Conservation (phyloP, 1,140 invertebrate genomes). For the Andrena cerasifolii region DNA sequence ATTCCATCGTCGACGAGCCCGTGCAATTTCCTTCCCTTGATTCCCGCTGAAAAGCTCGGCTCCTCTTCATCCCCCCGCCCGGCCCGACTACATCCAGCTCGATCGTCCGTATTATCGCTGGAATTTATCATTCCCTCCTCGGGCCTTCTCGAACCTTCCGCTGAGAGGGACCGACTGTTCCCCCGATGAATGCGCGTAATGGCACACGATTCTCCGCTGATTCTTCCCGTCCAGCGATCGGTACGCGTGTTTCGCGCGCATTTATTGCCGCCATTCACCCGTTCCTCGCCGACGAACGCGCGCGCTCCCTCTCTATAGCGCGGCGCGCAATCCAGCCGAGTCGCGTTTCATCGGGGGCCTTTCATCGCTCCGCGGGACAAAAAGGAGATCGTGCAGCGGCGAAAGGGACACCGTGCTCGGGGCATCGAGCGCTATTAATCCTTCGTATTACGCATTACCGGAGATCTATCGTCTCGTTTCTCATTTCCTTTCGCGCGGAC, state of each 20-base stretch:
- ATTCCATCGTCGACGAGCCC: not conserved
- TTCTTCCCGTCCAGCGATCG: not conserved
- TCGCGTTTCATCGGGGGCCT: conserved; percentile 14
- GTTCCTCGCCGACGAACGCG: not conserved
- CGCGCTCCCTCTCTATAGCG: too few relatives aligned
- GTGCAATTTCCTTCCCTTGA: conserved; percentile 8
- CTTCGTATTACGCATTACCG: too few relatives aligned
- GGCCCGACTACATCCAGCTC: too few relatives aligned
- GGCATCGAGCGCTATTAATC: too few relatives aligned
- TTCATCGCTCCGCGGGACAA: conserved; percentile 14
- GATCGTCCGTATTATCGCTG: conserved; percentile 3
- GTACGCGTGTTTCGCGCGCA: not conserved
- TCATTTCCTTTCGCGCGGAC: too few relatives aligned
- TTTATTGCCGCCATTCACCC: conserved; percentile 3
- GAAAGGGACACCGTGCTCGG: too few relatives aligned
- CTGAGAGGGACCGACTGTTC: not conserved
- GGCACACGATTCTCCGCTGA: conserved; percentile 11
- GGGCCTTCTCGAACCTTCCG: conserved; percentile 3
- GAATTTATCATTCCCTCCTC: conserved; percentile 8
- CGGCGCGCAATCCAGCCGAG: not conserved
- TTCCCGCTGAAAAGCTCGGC: not conserved
- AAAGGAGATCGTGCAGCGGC: not conserved
- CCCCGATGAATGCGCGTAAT: conserved; percentile 27
- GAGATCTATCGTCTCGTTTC: too few relatives aligned
- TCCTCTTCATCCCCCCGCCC: not conserved